These are phyloP conservation scores for Philantomba maxwellii DNA, from an alignment of 2,113 vertebrate species.

Conservation along the genomic window DNA sequence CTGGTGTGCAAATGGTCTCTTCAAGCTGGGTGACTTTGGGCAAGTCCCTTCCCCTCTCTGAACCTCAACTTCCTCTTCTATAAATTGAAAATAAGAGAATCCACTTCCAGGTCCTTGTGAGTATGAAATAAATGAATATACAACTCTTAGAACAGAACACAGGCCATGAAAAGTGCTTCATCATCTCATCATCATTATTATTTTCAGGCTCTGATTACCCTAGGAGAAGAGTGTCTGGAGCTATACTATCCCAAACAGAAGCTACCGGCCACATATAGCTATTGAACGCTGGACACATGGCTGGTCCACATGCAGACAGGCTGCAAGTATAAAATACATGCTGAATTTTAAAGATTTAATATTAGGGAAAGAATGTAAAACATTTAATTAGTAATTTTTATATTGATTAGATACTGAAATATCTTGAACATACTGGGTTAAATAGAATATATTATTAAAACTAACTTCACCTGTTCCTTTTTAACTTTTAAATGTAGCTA, in stretches of 20 bases:
- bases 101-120: not conserved
- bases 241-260: not conserved
- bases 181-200: not conserved
- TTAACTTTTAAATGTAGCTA: not conserved
- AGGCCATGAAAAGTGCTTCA: not conserved
- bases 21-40: not conserved
- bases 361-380: not conserved
- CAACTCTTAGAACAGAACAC: not conserved
- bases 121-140: not conserved
- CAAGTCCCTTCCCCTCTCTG: not conserved
- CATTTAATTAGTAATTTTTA: not conserved
- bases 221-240: not conserved
- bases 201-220: not conserved
- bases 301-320: not conserved
- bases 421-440: not conserved
- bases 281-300: not conserved
- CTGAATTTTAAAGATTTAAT: not conserved
- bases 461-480: not conserved
- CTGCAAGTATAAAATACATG: not conserved
- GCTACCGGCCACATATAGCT: not conserved
- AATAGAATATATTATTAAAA: not conserved
- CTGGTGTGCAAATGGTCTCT: not conserved
- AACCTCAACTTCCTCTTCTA: not conserved
- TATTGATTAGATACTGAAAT: not conserved
- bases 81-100: not conserved